Evolutionary conservation across 92 coral and sea anemone genomes (phyloP).

Genomic region (Blastomussa wellsi): DNA sequence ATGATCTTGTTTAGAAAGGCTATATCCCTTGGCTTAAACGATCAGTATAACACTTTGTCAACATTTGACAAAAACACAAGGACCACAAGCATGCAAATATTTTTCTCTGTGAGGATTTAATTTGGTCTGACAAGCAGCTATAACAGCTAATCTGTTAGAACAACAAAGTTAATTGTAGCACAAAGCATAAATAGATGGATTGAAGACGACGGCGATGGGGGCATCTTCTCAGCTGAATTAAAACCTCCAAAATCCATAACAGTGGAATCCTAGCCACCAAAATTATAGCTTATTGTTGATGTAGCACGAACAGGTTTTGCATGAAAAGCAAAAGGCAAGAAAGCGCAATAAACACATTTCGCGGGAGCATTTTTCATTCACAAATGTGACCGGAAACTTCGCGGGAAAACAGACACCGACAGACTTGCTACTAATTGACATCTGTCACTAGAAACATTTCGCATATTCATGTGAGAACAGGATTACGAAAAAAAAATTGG

Average conservation of each 20-base stretch:
- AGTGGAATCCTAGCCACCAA: conserved; percentile 20
- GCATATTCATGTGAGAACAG: conserved; percentile 1
- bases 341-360: conserved; percentile 10
- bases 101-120: no score
- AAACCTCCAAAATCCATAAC: conserved; percentile 21
- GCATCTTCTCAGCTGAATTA: conserved; percentile 28
- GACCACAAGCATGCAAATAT: no score
- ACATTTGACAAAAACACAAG: no score
- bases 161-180: not conserved
- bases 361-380: conserved; percentile 16
- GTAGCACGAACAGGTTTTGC: conserved; percentile 11
- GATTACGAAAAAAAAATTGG: conserved; percentile 15
- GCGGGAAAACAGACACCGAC: no score
- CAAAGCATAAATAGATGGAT: conserved; percentile 11
- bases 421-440: conserved; percentile 17
- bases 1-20: no score
- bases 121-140: conserved; percentile 26
- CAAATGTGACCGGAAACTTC: conserved; percentile 19
- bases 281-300: conserved; percentile 17
- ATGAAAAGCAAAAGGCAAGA: conserved; percentile 14
- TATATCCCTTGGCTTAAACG: no score
- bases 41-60: no score
- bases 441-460: conserved; percentile 14
- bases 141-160: not conserved
- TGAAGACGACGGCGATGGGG: conserved; percentile 15